Conservation (phyloP, 2,797 vertebrate species). For the Pseudochromis fuscus region DNA sequence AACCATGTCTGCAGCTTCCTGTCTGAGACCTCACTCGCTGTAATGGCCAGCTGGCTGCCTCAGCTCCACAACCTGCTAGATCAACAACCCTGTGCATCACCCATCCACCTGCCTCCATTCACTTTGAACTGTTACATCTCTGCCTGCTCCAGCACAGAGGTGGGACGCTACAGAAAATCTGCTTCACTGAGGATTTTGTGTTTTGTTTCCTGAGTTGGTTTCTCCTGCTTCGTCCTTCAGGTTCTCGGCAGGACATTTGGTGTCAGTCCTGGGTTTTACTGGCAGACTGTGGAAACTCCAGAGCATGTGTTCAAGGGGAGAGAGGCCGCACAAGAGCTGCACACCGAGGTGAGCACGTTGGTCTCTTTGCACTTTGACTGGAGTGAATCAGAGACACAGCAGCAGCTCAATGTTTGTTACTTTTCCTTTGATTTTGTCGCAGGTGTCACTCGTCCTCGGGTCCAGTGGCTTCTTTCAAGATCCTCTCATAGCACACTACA, state of each 20-base stretch:
- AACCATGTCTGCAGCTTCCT: conserved; percentile 75
- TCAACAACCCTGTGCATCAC: conserved; percentile 52
- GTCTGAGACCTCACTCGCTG: conserved; percentile 62
- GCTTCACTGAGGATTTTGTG: too few species aligned
- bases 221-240: conserved; percentile 72
- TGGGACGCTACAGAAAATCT: too few species aligned
- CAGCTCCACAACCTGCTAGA: conserved; percentile 64
- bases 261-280: conserved; percentile 81
- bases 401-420: background rate
- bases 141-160: conserved; percentile 74
- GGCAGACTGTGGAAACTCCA: conserved; percentile 83
- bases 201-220: conserved; percentile 20
- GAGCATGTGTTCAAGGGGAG: conserved; percentile 75
- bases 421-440: conserved; percentile 4
- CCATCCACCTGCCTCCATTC: conserved; percentile 68
- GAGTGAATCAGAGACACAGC: background rate
- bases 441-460: conserved; percentile 81
- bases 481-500: conserved; percentile 75
- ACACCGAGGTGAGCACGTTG: conserved; percentile 71
- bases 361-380: background rate
- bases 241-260: conserved; percentile 77
- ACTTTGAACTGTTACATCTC: conserved; percentile 70
- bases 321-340: conserved; percentile 61
- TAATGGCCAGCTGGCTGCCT: conserved; percentile 73
- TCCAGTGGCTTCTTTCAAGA: conserved; percentile 67